Percentiles rank a stretch among this genome's conserved stretches.
phyloP scores from a whole-genome alignment of 2,888 invertebrate species.

The Hirtodrosophila cameraria region DNA sequence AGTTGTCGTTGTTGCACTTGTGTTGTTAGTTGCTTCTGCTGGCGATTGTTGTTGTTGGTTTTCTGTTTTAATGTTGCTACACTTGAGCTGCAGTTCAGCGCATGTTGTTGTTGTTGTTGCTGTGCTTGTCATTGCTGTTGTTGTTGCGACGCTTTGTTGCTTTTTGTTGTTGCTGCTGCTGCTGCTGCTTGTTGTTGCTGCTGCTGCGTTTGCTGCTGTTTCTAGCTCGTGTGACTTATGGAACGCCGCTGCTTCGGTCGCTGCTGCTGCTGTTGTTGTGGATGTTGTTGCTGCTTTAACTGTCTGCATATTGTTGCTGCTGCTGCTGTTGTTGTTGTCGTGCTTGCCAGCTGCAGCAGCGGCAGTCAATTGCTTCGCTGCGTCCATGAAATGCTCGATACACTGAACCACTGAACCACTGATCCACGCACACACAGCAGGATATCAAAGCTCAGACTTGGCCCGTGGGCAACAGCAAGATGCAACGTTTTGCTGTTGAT shows the following conservation, averaged over 20 bases:
- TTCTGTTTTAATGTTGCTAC: constrained; percentile 31
- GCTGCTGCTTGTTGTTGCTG: constrained; percentile 24
- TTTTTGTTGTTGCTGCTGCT: constrained; percentile 38
- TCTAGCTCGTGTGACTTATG: constrained; percentile 35
- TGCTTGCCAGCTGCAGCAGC: constrained; percentile 54
- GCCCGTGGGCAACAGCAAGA: constrained; percentile 63
- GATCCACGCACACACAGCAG: constrained; percentile 72
- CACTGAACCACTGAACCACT: constrained; percentile 70
- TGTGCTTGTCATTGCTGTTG: constrained; percentile 42
- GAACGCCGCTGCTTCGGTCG: constrained; percentile 19
- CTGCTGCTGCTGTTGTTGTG: constrained; percentile 18
- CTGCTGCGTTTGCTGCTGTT: constrained; percentile 26
- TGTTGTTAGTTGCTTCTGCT: constrained; percentile 42
- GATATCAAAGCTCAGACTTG: constrained; percentile 60
- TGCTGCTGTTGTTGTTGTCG: constrained; percentile 42
- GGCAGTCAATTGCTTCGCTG: constrained; percentile 71
- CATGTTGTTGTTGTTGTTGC: constrained; percentile 39
- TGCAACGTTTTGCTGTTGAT: constrained; percentile 53
- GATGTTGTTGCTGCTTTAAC: constrained; percentile 23
- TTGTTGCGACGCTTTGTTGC: constrained; percentile 26
- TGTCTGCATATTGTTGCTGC: constrained; percentile 31
- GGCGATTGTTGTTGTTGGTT: constrained; percentile 46
- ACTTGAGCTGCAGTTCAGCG: constrained; percentile 36
- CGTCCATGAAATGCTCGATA: constrained; percentile 65
- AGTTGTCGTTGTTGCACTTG: constrained; percentile 30